phyloP scores from a whole-genome alignment of 2,797 vertebrate species.

The Clarias laeviceps region DNA sequence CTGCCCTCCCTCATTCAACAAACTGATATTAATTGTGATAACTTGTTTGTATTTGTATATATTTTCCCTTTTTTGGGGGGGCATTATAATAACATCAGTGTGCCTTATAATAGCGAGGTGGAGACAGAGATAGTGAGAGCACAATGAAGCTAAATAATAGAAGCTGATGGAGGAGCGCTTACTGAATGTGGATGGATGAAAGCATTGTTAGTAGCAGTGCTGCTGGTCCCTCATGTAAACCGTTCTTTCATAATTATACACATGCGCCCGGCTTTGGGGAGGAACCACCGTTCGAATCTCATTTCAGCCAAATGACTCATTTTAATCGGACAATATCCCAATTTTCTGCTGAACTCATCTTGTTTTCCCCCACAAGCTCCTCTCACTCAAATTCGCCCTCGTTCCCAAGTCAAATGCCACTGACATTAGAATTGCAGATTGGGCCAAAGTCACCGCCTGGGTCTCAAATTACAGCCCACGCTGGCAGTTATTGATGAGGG shows the following conservation, averaged over 20 bases:
- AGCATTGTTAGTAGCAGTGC: conserved; percentile 30
- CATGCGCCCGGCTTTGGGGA: conserved; percentile 39
- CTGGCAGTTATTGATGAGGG: conserved; percentile 64
- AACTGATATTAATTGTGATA: not conserved
- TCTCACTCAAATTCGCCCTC: conserved; percentile 37
- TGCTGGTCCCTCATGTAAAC: conserved; percentile 43
- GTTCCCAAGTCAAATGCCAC: conserved; percentile 50
- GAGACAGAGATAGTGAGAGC: conserved; percentile 30
- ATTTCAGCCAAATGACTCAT: conserved; percentile 50
- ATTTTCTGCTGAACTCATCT: conserved; percentile 58
- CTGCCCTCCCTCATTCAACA: not conserved
- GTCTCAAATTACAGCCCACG: conserved; percentile 52
- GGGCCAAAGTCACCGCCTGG: conserved; percentile 40
- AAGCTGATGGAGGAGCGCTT: conserved; percentile 38
- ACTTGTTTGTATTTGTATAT: not conserved
- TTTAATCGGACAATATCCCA: conserved; percentile 54
- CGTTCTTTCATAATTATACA: conserved; percentile 54
- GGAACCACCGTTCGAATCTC: conserved; percentile 32
- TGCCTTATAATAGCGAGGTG: conserved; percentile 3
- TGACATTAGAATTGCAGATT: conserved; percentile 64
- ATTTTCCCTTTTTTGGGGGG: not conserved
- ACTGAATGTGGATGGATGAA: conserved; percentile 47
- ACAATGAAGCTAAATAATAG: conserved; percentile 53
- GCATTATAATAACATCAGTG: not conserved
- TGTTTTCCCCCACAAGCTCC: conserved; percentile 32